Evolutionary conservation across 1,140 invertebrate species (phyloP), one percentile per base, ranked within the genome.

Genomic region (Drosophila setifemur): DNA sequence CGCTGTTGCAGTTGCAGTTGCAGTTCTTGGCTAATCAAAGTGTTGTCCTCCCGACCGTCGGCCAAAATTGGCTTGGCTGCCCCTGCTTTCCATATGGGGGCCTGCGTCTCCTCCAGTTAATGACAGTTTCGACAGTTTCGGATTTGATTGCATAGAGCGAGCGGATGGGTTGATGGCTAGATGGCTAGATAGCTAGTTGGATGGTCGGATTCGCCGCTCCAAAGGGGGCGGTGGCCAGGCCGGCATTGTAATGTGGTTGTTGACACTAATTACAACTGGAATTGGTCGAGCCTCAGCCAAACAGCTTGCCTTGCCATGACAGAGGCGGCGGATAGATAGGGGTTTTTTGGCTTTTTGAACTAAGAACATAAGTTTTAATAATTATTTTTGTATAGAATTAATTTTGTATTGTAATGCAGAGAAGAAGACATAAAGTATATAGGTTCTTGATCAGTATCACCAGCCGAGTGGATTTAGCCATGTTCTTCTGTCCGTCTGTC

Each of bases 231-330:
- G 53, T 19, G 47, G 35, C 19, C 14, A 47, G 45, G 52, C 40
- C 37, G 72, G 63, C 79, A 85, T 81, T 63, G 72, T 85, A 85
- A 85, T 85, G 81, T 85, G 81, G 82, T 81, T 86, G 81, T 85
- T 85, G 81, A 85, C 81, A 85, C 81, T 85, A 85, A 85, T 85
- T 85, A 85, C 81, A 86, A 86, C 81, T 85, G 81, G 75, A 86
- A 85, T 81, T 83, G 79, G 74, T 66, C 49, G 54, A 40, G 55
- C 11, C 45, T 71, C 43, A 54, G 47, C 66, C 44, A 57, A 68
- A 55, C 63, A 29, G 39, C 73, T 58, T 69, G 18, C 12, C 5
- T 26, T 11, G 12, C 35, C 40, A 25, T 18, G 18, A n/a, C 54
- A 37, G 35, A 9, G 48, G n/a, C 26, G 33, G 16, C 9, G 16